These are phyloP conservation scores for Tethya wilhelma DNA, from an alignment of 37 sponge, comb jelly and placozoan species.

Conservation along the genomic window DNA sequence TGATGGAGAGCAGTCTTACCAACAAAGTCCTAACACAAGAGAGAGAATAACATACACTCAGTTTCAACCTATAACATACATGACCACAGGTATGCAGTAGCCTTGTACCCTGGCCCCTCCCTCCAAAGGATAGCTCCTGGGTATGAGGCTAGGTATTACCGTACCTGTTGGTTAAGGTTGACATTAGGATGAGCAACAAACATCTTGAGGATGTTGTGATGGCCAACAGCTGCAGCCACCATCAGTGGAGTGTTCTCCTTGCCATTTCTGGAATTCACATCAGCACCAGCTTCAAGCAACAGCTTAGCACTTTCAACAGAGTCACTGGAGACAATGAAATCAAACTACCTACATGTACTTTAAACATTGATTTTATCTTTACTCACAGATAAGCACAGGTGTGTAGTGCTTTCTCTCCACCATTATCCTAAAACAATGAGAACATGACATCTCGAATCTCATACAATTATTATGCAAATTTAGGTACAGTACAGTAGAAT, in stretches of 20 bases:
- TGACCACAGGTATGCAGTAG: too few relatives aligned
- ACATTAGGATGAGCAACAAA: not conserved
- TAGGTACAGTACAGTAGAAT: not conserved
- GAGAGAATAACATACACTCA: not conserved
- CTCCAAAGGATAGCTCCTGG: too few relatives aligned
- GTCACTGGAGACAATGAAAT: conserved; percentile 1
- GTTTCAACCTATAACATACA: not conserved
- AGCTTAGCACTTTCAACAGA: conserved; percentile 42
- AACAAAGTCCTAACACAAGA: conserved; percentile 38
- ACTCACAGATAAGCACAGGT: conserved; percentile 34
- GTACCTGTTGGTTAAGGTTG: conserved; percentile 18
- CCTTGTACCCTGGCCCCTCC: too few relatives aligned
- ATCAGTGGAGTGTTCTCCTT: conserved; percentile 41
- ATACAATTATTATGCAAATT: too few relatives aligned
- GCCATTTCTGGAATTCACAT: conserved; percentile 59
- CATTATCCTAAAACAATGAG: conserved; percentile 15
- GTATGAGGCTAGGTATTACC: not conserved
- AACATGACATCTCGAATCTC: not conserved
- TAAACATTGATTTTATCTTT: not conserved
- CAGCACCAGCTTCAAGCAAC: conserved; percentile 46
- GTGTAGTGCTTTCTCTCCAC: conserved; percentile 39
- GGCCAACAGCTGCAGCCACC: conserved; percentile 38
- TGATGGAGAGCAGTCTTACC: conserved; percentile 68
- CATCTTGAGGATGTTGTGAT: not conserved
- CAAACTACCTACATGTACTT: not conserved